Conservation (phyloP, 2,888 invertebrate genomes). For the Ernsta delagoae region DNA sequence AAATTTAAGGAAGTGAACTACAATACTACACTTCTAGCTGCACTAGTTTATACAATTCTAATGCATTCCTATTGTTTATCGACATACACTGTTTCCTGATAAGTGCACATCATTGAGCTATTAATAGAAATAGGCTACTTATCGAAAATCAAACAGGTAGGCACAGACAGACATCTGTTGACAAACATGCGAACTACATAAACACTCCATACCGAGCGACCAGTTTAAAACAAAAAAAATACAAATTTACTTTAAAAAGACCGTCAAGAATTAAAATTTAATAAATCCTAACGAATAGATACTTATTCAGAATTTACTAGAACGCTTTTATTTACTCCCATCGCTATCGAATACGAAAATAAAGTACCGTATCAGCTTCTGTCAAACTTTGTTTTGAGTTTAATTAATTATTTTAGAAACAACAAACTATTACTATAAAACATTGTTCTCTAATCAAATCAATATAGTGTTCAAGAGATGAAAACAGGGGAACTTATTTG, state of each 20-base stretch:
- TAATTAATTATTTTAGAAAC: neutral
- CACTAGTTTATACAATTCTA: constrained; percentile 43
- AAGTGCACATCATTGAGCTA: constrained; percentile 29
- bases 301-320: neutral
- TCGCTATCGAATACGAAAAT: neutral
- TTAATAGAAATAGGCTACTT: constrained; percentile 18
- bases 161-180: constrained; percentile 57
- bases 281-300: neutral
- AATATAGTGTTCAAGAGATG: neutral
- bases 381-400: neutral
- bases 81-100: constrained; percentile 20
- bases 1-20: no score
- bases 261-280: neutral
- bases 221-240: neutral
- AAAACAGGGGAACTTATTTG: neutral
- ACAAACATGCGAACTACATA: constrained; percentile 50
- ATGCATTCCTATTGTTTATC: constrained; percentile 33
- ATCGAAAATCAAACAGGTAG: constrained; percentile 36
- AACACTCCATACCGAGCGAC: neutral
- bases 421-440: neutral
- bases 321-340: neutral
- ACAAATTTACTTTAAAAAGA: neutral
- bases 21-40: neutral
- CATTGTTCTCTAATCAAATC: neutral
- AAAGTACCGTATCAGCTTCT: no score